These are phyloP conservation scores for Nannospalax galili DNA, from an alignment of 2,113 vertebrate genomes.

Conservation along the genomic window DNA sequence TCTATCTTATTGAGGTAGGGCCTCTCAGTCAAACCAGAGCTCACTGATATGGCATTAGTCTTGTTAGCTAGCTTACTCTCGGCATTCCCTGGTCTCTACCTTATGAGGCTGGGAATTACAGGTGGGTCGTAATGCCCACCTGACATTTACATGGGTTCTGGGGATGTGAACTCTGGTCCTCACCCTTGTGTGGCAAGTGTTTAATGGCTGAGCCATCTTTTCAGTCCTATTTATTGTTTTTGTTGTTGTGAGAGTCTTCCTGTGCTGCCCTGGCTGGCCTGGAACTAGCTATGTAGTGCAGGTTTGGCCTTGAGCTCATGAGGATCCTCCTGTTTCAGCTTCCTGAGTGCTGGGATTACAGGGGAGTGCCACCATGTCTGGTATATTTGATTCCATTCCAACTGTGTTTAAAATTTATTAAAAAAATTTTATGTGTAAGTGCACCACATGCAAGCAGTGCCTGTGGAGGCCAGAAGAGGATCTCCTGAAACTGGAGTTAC, in stretches of 20 bases:
- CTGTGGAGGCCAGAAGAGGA: too few relatives aligned
- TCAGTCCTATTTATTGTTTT: not conserved
- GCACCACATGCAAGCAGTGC: too few relatives aligned
- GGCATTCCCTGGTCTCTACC: too few relatives aligned
- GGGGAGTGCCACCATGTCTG: not conserved
- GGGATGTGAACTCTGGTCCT: not conserved
- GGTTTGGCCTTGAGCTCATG: not conserved
- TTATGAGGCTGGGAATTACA: too few relatives aligned
- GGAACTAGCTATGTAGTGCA: not conserved
- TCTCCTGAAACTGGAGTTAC: too few relatives aligned
- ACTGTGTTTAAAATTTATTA: too few relatives aligned
- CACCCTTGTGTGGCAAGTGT: not conserved
- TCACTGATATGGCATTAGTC: too few relatives aligned
- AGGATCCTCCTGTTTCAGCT: not conserved
- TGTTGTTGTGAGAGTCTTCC: not conserved
- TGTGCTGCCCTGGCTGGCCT: not conserved
- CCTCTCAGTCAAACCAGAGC: too few relatives aligned
- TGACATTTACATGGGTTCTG: not conserved
- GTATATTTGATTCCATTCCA: not conserved
- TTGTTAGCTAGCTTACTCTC: too few relatives aligned
- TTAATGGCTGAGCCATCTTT: not conserved
- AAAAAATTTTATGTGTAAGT: too few relatives aligned
- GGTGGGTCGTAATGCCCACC: too few relatives aligned
- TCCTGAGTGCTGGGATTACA: not conserved
- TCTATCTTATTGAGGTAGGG: too few relatives aligned